Base-by-base conservation (phyloP, 2,797 vertebrate species). In the Sebastes umbrosus region DNA sequence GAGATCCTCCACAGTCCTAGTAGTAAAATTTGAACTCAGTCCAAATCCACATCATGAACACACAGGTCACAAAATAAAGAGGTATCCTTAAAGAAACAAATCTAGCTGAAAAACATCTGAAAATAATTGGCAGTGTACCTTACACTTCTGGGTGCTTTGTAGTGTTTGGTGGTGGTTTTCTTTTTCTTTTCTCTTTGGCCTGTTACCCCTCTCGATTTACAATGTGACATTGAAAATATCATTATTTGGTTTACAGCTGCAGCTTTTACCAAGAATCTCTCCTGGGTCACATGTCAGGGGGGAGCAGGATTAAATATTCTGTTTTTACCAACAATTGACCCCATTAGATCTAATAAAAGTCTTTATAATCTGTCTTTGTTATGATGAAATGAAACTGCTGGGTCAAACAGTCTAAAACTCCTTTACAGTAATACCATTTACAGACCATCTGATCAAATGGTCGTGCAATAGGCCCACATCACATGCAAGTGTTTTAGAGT, bases 41-140 rank as follows among this genome's bases (percentile, higher is more conserved):
- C 87, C 86, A 94, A 93, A 88, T 91, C 85, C 78, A 84, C 88
- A 88, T 82, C 52, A 81, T 77, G 77, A 85, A 72, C 75, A 75
- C 68, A 70, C 50, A 83, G 84, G 87, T 91, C 86, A 83, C 32
- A 82, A 84, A 91, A 87, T 64, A 82, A 81, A 84, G 31, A 68
- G 32, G 22, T 25, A 65, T 82, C 72, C 70, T 69, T 67, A 73
- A 89, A 89, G 73, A 66, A 82, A 76, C 68, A 87, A 85, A 84
- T 77, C 78, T 55, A 70, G 54, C 50, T 5, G 4, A 77, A 85
- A 85, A 87, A 85, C 69, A 77, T 77, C 16, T 78, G 52, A 84
- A 87, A 87, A 88, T 88, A 84, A 91, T 84, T 86, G 75, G 63
- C 76, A 83, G 24, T 72, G 73, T 64, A 84, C 58, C 60, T 86